A percentile compares a stretch with the other conserved stretches of the same genome.
These are phyloP conservation scores for Drosophila leontia DNA, from an alignment of 1,140 invertebrate genomes.

Conservation along the genomic window DNA sequence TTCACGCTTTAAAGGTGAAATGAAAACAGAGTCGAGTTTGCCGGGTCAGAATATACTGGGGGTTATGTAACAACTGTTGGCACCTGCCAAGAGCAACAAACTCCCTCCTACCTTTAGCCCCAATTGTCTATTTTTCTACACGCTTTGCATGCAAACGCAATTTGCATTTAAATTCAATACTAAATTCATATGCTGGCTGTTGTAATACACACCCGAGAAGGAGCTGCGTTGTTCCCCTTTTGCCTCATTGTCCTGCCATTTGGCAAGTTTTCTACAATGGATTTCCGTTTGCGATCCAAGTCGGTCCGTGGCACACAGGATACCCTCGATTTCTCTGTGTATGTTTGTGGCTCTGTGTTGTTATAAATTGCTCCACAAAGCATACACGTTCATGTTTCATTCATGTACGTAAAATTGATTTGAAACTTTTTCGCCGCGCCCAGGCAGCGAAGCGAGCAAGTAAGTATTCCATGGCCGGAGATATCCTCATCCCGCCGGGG, in stretches of 20 bases:
- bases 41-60: conserved; percentile 15
- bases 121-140: conserved; percentile 72
- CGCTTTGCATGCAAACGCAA: conserved; percentile 80
- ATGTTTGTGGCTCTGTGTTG: conserved; percentile 49
- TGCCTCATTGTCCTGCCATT: conserved; percentile 73
- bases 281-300: conserved; percentile 70
- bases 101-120: neutral
- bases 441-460: conserved; percentile 52
- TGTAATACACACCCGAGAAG: conserved; percentile 69
- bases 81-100: conserved; percentile 23
- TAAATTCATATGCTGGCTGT: conserved; percentile 79
- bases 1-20: conserved; percentile 33
- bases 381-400: conserved; percentile 81
- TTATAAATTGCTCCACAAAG: conserved; percentile 74
- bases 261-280: conserved; percentile 80
- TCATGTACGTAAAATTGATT: conserved; percentile 81
- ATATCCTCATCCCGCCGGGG: conserved; percentile 1
- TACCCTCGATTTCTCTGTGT: conserved; percentile 4
- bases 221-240: conserved; percentile 3
- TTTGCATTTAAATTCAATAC: conserved; percentile 83
- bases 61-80: conserved; percentile 34
- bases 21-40: conserved; percentile 4
- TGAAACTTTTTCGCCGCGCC: conserved; percentile 63
- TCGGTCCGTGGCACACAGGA: conserved; percentile 8
- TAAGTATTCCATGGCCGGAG: conserved; percentile 26